Evolutionary conservation across 2,797 vertebrate species (phyloP).

Genomic region (Onychomys leucogaster): DNA sequence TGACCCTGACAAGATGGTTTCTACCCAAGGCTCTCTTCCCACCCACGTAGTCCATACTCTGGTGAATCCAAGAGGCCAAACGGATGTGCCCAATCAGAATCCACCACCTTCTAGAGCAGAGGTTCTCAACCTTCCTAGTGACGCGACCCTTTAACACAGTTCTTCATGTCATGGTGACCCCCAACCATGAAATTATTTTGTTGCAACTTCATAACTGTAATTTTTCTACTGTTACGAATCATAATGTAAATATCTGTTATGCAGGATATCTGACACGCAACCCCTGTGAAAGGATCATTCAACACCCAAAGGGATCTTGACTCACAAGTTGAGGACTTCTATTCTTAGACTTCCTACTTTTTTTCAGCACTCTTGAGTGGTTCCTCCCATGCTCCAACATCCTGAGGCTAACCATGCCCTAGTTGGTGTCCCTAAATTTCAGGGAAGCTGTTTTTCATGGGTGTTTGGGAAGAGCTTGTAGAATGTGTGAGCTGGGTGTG

Average conservation of each 20-base stretch:
- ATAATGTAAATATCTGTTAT: background rate
- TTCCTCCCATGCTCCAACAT: background rate
- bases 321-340: background rate
- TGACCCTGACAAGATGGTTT: background rate
- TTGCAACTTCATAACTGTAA: background rate
- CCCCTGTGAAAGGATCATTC: background rate
- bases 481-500: background rate
- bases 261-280: background rate
- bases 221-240: background rate
- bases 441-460: background rate
- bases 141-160: no score
- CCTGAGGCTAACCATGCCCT: background rate
- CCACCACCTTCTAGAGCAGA: background rate
- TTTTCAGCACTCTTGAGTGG: background rate
- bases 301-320: background rate
- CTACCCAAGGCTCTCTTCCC: background rate
- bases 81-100: background rate
- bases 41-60: background rate
- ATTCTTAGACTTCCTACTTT: background rate
- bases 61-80: background rate
- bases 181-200: background rate
- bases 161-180: background rate
- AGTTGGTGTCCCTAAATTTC: rapidly evolving
- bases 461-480: background rate
- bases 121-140: background rate